Conservation (phyloP, 2,113 vertebrate genomes). For the Rhizomys pruinosus region DNA sequence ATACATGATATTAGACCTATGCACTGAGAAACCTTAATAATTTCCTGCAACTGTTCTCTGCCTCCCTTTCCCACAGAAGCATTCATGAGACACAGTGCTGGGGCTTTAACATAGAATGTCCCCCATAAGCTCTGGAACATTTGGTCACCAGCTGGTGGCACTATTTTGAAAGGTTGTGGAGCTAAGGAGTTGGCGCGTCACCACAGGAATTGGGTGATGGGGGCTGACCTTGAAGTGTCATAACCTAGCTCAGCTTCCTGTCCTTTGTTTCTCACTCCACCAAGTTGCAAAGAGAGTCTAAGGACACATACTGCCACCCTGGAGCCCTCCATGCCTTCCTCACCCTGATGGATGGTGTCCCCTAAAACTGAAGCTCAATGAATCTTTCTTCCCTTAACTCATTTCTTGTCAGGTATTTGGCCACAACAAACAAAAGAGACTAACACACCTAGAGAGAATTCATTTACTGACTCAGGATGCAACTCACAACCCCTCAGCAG, state of each 20-base stretch:
- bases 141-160: background rate
- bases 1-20: rapidly evolving
- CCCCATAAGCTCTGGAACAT: background rate
- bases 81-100: background rate
- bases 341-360: rapidly evolving
- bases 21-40: background rate
- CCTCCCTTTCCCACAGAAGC: background rate
- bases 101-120: background rate
- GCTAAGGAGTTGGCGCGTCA: background rate
- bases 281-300: too few species aligned
- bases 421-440: background rate
- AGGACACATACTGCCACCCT: too few species aligned
- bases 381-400: background rate
- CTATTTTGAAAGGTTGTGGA: background rate
- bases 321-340: background rate
- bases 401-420: background rate
- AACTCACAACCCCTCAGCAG: background rate
- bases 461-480: rapidly evolving
- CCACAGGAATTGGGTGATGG: background rate
- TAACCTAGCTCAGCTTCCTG: background rate
- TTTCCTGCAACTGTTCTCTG: background rate
- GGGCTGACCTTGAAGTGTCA: too few species aligned
- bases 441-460: background rate
- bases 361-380: background rate
- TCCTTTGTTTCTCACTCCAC: too few species aligned